Evolutionary conservation across 2,797 vertebrate genomes (phyloP).

Genomic region (Micrastur ruficollis): DNA sequence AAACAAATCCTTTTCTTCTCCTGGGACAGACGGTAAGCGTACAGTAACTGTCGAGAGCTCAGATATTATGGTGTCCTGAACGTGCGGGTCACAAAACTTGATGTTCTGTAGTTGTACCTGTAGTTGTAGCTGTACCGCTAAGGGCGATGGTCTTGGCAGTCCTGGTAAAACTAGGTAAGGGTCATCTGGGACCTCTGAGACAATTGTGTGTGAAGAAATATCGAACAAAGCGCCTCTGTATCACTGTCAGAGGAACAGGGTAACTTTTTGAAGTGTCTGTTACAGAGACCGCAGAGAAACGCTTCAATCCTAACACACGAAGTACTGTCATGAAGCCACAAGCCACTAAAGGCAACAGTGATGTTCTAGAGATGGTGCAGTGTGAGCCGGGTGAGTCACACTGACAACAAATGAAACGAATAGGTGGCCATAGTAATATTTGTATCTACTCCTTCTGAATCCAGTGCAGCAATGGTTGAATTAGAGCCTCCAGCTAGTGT

Average conservation of each 20-base stretch:
- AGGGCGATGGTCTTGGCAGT: not conserved
- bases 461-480: not conserved
- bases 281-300: not conserved
- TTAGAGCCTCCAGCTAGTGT: not conserved
- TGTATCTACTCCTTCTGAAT: not conserved
- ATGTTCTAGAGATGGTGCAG: not conserved
- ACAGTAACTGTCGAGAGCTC: not conserved
- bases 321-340: not conserved
- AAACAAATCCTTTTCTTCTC: not conserved
- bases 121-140: not conserved
- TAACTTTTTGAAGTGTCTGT: not conserved
- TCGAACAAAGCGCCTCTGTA: not conserved
- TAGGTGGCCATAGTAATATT: not conserved
- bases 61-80: conserved; percentile 4
- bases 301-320: not conserved
- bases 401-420: not conserved
- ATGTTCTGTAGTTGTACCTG: no score
- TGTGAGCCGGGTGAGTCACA: accelerated
- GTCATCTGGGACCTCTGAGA: not conserved
- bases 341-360: not conserved
- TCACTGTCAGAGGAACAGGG: not conserved
- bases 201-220: not conserved
- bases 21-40: not conserved
- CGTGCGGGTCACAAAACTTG: not conserved
- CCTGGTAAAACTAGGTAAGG: not conserved